Base-by-base conservation (phyloP, 2,888 invertebrate species). In the Athalia rosae region DNA sequence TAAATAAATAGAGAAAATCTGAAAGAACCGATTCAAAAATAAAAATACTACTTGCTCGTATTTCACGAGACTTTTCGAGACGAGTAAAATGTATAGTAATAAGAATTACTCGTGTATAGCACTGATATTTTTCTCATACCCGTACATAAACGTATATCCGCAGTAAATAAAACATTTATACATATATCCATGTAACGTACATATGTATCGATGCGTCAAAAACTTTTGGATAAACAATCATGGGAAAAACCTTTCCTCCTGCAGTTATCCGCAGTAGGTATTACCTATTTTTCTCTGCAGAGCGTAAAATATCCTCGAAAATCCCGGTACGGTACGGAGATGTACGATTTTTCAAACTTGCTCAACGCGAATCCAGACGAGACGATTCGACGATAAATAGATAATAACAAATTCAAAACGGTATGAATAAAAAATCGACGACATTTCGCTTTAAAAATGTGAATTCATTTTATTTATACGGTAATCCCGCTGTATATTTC, bases 31-130 rank as follows among this genome's bases (percentile, higher is more conserved):
- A 9, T 53, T 53, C 56, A 58, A 43, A 58, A 58, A 71, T 71
- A 71, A 71, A 71, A 45, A 43, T 50, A 43, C 45, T n/a, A 43
- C 71, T 8, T n/a, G 11, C n/a, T n/a, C 53, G 50, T 71, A 71
- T 58, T 71, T 71, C 71, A 71, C 71, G n/a, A 71, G 71, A 71
- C 58, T 58, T 71, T 71, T 8, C 56, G 15, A 53, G 9, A n/a
- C n/a, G 9, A 9, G 7, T 9, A 53, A 53, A 53, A n/a, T n/a
- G n/a, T 53, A 53, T 15, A 58, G 71, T 58, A 71, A 58, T 58
- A 41, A 41, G 45, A 71, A 28, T 28, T n/a, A n/a, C n/a, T n/a
- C n/a, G n/a, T n/a, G 58, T 45, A 43, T 45, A 71, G 71, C 45
- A 58, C 56, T 6, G 13, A 13, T 56, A 43, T 58, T 45, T 56